A percentile compares a stretch with the other conserved stretches of the same genome.
Conservation (phyloP, 2,113 vertebrate species). For the Plecotus auritus region DNA sequence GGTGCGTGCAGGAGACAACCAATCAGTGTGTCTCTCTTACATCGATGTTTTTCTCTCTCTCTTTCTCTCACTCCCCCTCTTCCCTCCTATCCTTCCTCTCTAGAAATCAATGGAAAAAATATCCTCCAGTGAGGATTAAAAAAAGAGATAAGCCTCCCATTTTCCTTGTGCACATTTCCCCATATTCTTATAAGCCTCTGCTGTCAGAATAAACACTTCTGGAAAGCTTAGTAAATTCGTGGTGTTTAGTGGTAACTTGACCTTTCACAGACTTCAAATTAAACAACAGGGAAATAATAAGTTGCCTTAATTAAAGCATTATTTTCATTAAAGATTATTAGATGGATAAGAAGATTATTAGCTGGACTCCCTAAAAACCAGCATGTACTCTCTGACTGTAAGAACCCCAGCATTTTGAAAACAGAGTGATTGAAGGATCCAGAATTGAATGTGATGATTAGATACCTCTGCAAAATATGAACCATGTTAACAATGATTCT, state of each 20-base stretch:
- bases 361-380: not conserved
- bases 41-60: too few relatives aligned
- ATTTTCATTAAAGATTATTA: constrained; percentile 43
- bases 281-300: not conserved
- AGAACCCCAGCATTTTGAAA: not conserved
- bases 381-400: not conserved
- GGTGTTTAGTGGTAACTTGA: constrained; percentile 55
- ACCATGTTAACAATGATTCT: constrained; percentile 20
- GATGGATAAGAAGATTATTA: not conserved
- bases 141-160: not conserved
- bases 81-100: too few relatives aligned
- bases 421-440: not conserved
- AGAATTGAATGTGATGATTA: constrained; percentile 5
- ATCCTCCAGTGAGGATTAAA: too few relatives aligned
- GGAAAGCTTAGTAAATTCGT: constrained; percentile 32
- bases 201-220: constrained; percentile 45
- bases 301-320: constrained; percentile 55
- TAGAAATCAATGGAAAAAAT: too few relatives aligned
- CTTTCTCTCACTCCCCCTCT: too few relatives aligned
- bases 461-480: constrained; percentile 52
- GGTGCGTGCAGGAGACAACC: too few relatives aligned
- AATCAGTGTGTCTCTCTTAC: too few relatives aligned
- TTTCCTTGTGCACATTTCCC: not conserved
- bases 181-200: constrained; percentile 28
- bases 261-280: constrained; percentile 66